phyloP scores from a whole-genome alignment of 1,140 invertebrate species.

The Sitodiplosis mosellana region DNA sequence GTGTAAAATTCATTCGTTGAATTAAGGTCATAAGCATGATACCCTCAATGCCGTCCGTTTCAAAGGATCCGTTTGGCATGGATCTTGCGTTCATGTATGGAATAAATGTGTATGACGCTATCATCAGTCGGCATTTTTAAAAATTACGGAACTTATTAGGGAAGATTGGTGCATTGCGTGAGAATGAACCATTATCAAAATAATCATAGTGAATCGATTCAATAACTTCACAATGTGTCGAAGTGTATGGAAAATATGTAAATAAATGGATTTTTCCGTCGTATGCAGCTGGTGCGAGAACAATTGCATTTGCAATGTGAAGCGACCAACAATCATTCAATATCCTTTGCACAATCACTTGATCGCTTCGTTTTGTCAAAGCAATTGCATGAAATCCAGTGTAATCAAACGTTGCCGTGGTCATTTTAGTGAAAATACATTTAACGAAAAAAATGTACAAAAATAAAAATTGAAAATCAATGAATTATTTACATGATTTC shows the following conservation, averaged over 20 bases:
- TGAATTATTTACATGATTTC: too few relatives aligned
- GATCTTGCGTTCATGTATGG: not conserved
- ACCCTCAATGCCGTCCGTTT: not conserved
- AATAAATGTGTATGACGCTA: not conserved
- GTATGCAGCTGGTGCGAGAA: not conserved
- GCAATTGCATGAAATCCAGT: not conserved
- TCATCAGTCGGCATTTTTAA: not conserved
- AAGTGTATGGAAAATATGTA: not conserved
- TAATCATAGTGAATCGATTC: not conserved
- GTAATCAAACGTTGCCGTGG: not conserved
- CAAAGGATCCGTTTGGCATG: not conserved
- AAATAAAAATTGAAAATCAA: not conserved
- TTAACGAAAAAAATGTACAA: not conserved
- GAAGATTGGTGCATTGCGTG: not conserved
- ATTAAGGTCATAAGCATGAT: not conserved
- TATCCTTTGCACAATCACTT: not conserved
- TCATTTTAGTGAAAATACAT: not conserved
- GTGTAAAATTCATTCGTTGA: not conserved
- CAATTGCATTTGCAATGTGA: not conserved
- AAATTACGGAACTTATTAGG: constrained; percentile 1
- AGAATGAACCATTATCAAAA: not conserved
- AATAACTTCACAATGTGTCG: not conserved
- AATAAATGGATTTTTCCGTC: not conserved
- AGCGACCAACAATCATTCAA: not conserved
- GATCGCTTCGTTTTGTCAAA: not conserved